Conservation (phyloP, 2,888 invertebrate genomes). For the Alentia gelatinosa region DNA sequence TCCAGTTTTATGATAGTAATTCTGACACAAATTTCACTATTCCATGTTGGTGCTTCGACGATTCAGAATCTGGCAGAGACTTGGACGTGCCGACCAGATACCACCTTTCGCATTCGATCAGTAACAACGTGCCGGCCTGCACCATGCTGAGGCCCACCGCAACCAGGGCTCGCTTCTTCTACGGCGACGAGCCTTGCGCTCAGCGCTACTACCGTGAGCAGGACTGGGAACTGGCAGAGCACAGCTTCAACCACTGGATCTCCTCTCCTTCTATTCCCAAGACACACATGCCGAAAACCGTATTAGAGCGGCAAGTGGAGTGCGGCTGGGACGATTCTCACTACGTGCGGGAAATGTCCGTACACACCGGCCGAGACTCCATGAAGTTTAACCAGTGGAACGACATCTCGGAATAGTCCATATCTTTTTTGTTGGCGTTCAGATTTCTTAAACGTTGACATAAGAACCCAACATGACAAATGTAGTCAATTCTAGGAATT, state of each 20-base stretch:
- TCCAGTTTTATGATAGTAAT: too few species aligned
- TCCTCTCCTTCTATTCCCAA: conserved; percentile 75
- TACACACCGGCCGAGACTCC: conserved; percentile 73
- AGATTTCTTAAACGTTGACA: too few species aligned
- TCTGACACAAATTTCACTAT: neutral
- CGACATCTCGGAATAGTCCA: conserved; percentile 72
- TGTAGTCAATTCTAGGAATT: too few species aligned
- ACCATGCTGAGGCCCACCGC: conserved; percentile 69
- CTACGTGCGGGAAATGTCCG: conserved; percentile 76
- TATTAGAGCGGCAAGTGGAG: conserved; percentile 71
- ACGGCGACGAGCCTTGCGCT: conserved; percentile 68
- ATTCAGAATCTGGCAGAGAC: neutral
- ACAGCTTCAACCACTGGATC: conserved; percentile 71
- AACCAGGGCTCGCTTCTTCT: conserved; percentile 59
- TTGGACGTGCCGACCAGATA: neutral
- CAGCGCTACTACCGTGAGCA: conserved; percentile 65
- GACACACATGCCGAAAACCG: conserved; percentile 78
- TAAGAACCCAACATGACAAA: too few species aligned
- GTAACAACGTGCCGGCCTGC: conserved; percentile 73
- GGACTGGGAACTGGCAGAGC: neutral
- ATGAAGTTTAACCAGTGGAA: conserved; percentile 77
- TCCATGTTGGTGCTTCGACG: neutral
- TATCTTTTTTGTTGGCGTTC: too few species aligned
- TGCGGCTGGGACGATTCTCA: conserved; percentile 75
- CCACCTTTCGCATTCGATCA: conserved; percentile 71